Evolutionary conservation across 2,797 vertebrate species (phyloP).

Genomic region (Arrhamphus sclerolepis): DNA sequence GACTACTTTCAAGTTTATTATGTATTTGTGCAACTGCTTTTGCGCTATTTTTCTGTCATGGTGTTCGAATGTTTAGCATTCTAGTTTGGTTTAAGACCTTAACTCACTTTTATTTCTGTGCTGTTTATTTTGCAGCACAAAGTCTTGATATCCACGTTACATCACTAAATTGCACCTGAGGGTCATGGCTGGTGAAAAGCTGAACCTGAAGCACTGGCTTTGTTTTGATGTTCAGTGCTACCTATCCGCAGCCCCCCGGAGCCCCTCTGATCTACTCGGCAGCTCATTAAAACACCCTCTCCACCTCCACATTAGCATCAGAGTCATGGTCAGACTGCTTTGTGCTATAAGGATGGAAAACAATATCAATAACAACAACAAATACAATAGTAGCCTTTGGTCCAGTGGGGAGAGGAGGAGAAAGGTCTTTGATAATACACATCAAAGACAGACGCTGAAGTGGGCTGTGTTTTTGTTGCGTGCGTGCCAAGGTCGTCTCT

Average conservation of each 20-base stretch:
- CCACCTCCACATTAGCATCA: conserved; percentile 81
- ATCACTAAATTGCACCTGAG: conserved; percentile 42
- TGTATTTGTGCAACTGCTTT: too few relatives aligned
- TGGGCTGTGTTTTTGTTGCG: conserved; percentile 66
- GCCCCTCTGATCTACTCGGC: conserved; percentile 76
- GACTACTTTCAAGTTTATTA: too few relatives aligned
- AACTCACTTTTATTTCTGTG: too few relatives aligned
- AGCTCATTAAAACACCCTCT: conserved; percentile 81
- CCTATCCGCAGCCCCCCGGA: conserved; percentile 64
- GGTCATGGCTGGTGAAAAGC: conserved; percentile 70
- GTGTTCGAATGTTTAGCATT: too few relatives aligned
- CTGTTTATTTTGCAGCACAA: too few relatives aligned
- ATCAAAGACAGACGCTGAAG: conserved; percentile 75
- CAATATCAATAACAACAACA: conserved; percentile 86
- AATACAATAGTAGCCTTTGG: conserved; percentile 87
- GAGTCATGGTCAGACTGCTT: conserved; percentile 87
- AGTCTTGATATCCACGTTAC: conserved; percentile 39
- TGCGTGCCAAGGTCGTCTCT: conserved; percentile 74
- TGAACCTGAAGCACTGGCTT: conserved; percentile 55
- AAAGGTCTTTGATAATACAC: conserved; percentile 78
- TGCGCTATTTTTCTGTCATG: too few relatives aligned
- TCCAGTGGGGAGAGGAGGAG: conserved; percentile 78
- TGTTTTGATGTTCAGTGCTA: conserved; percentile 81
- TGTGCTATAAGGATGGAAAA: conserved; percentile 79
- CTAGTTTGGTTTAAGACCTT: too few relatives aligned